These are phyloP conservation scores for Adelges cooleyi DNA, from an alignment of 1,140 invertebrate species.

Conservation along the genomic window DNA sequence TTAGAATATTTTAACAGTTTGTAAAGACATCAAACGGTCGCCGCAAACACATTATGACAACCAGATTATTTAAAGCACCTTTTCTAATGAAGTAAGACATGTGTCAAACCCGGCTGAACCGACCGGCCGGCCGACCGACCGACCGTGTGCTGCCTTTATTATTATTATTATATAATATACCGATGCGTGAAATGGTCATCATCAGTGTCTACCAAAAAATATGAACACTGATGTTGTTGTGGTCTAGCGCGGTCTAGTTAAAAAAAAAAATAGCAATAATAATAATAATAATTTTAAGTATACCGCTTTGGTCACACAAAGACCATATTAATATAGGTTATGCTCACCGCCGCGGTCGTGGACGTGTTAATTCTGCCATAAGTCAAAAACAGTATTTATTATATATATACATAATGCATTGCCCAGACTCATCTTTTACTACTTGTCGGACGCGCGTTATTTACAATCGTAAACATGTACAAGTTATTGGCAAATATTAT, in stretches of 20 bases:
- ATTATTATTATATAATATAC: neutral
- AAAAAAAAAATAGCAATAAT: too few species aligned
- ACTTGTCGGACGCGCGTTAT: slow-evolving; percentile 2
- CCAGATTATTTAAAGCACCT: slow-evolving; percentile 26
- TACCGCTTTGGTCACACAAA: neutral
- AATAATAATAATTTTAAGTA: too few species aligned
- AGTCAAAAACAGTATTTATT: neutral
- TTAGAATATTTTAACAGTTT: slow-evolving; percentile 29
- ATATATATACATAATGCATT: neutral
- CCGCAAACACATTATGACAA: slow-evolving; percentile 29
- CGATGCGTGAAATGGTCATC: neutral
- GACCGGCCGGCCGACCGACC: neutral
- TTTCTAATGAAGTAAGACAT: slow-evolving; percentile 27
- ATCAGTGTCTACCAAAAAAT: slow-evolving; percentile 18
- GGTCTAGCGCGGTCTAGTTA: too few species aligned
- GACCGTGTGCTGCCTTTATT: neutral
- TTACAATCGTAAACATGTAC: slow-evolving; percentile 21
- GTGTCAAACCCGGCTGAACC: slow-evolving; percentile 13
- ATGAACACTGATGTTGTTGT: too few species aligned
- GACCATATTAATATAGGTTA: too few species aligned
- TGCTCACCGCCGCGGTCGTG: too few species aligned
- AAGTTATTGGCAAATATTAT: slow-evolving; percentile 8
- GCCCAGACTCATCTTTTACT: neutral
- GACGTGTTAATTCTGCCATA: neutral
- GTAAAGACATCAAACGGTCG: slow-evolving; percentile 27